phyloP scores from a whole-genome alignment of 2,113 vertebrate species.

The Excalfactoria chinensis region DNA sequence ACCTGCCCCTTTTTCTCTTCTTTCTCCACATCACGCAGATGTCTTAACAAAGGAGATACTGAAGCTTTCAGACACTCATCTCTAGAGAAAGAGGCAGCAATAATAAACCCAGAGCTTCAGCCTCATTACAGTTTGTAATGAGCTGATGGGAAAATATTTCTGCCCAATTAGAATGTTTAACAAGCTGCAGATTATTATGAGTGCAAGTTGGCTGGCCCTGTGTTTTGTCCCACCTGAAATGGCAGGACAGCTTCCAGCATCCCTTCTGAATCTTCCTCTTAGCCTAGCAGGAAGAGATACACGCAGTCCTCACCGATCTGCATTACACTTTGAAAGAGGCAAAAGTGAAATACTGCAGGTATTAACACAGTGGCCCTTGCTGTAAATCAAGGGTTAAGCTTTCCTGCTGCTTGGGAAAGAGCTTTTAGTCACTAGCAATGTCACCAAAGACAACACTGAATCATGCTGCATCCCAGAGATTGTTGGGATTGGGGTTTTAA shows the following conservation, averaged over 20 bases:
- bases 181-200: neutral
- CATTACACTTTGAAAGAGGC: neutral
- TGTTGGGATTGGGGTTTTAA: neutral
- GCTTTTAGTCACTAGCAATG: neutral
- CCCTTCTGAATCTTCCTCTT: neutral
- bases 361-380: neutral
- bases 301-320: neutral
- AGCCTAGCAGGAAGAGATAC: neutral
- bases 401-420: neutral
- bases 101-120: conserved; percentile 31
- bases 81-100: conserved; percentile 58
- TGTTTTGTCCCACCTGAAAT: neutral
- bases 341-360: conserved; percentile 1
- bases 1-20: neutral
- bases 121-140: conserved; percentile 65
- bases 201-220: neutral
- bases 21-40: neutral
- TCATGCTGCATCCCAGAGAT: neutral
- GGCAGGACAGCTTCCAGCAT: neutral
- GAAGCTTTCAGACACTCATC: conserved; percentile 39
- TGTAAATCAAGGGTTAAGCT: conserved; percentile 11
- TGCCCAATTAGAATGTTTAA: conserved; percentile 73
- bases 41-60: conserved; percentile 52
- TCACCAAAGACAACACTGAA: neutral
- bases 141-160: conserved; percentile 71